Percentiles rank a stretch among this genome's conserved stretches.
These are phyloP conservation scores for Cichlasoma orientale DNA, from an alignment of 2,797 vertebrate species.

Conservation along the genomic window DNA sequence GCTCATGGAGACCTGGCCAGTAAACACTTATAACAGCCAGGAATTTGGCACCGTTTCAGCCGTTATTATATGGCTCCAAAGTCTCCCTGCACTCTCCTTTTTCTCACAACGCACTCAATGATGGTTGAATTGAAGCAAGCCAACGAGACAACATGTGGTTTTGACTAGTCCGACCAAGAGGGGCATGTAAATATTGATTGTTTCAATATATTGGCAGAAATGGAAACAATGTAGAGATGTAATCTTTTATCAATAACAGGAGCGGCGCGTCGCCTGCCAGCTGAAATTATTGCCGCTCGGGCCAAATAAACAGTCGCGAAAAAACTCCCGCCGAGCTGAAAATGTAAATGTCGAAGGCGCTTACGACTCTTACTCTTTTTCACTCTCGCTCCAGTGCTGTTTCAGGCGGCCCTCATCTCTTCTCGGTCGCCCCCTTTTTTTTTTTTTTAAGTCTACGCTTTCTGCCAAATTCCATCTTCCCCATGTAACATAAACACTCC, in stretches of 20 bases:
- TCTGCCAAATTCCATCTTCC: slow-evolving; percentile 60
- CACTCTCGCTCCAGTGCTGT: slow-evolving; percentile 2
- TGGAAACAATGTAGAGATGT: slow-evolving; percentile 62
- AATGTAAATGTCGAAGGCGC: slow-evolving; percentile 45
- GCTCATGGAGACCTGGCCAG: slow-evolving; percentile 56
- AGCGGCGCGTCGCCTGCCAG: slow-evolving; percentile 48
- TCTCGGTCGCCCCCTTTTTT: slow-evolving; percentile 9
- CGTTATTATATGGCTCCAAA: slow-evolving; percentile 57
- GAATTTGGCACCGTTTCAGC: slow-evolving; percentile 66
- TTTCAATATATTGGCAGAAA: slow-evolving; percentile 70
- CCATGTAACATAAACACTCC: slow-evolving; percentile 56
- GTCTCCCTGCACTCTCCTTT: slow-evolving; percentile 33
- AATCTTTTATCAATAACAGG: slow-evolving; percentile 67
- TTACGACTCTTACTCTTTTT: slow-evolving; percentile 17
- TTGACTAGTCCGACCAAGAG: slow-evolving; percentile 56
- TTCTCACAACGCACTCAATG: slow-evolving; percentile 42
- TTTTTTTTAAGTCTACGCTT: slow-evolving; percentile 15
- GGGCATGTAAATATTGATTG: slow-evolving; percentile 73
- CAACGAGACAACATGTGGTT: slow-evolving; percentile 69
- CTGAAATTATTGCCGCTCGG: slow-evolving; percentile 43
- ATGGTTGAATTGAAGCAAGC: slow-evolving; percentile 56
- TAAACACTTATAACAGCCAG: slow-evolving; percentile 73
- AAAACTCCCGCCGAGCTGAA: slow-evolving; percentile 40
- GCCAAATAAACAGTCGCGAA: slow-evolving; percentile 52
- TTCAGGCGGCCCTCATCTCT: slow-evolving; percentile 16